Percentiles rank a stretch among this genome's conserved stretches.
Conservation (phyloP, 2,113 vertebrate species). For the Calyptommatus sinebrachiatus region DNA sequence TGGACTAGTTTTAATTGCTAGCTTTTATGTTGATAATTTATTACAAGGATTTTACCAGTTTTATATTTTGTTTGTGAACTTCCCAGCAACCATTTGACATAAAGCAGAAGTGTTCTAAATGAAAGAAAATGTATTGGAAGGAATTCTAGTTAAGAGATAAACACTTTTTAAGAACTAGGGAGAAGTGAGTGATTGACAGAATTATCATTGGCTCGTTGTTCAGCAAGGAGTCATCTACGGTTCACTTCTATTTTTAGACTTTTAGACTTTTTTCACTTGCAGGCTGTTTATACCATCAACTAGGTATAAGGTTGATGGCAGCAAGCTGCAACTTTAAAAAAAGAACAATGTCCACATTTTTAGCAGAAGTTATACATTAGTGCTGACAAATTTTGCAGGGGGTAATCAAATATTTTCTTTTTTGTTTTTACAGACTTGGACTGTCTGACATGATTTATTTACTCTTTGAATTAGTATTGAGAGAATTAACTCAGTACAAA, state of each 20-base stretch:
- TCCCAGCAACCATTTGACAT: background rate
- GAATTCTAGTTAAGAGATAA: background rate
- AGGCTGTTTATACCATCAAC: background rate
- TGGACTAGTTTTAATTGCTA: background rate
- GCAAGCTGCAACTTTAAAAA: background rate
- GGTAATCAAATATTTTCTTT: background rate
- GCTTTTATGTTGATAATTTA: background rate
- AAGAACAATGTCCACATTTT: background rate
- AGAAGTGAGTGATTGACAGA: background rate
- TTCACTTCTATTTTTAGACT: background rate
- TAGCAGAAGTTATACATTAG: too few relatives aligned
- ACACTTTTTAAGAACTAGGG: background rate
- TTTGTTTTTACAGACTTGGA: background rate
- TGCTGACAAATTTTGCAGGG: background rate
- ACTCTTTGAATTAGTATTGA: background rate
- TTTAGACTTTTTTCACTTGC: background rate
- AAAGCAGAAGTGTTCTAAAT: background rate
- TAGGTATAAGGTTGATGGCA: background rate
- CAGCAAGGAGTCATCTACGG: background rate
- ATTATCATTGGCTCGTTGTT: background rate
- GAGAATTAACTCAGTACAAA: background rate
- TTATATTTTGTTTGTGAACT: constrained; percentile 1
- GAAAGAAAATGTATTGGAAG: background rate
- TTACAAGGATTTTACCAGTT: background rate
- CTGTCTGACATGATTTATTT: background rate